Evolutionary conservation across 1,140 invertebrate genomes (phyloP), one percentile per base, ranked within the genome.

Genomic region (Armadillidium nasatum): DNA sequence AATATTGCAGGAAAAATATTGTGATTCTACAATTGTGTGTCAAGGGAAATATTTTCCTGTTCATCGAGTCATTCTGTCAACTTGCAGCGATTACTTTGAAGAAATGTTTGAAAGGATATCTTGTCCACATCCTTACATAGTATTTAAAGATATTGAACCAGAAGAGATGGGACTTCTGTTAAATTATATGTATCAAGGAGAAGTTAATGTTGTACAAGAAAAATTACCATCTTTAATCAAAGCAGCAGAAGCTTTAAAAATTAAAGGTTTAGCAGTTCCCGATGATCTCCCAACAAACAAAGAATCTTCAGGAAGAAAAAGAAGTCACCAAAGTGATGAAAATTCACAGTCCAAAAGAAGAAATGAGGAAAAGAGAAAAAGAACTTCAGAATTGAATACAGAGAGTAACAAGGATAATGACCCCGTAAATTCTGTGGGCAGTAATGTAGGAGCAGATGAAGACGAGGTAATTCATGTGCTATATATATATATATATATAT

Each of bases 61-160:
- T 22, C 72, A 73, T 60, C 54, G 67, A 60, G 46, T 73, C 33
- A 60, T 73, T 21, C 21, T 73, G 21, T 73, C 72, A 21, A 73
- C 72, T 7, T 73, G 72, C 72, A 73, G 72, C 21, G 72, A 73
- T n/a, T 73, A 60, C 46, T 73, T 73, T 73, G 72, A 46, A 22
- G 46, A 43, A 19, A 23, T 73, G 11, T 73, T 73, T 54, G 54
- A 46, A 15, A 73, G 72, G 9, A 73, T 60, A 10, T 60, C 72
- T 19, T 73, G 72, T 60, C 54, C 54, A 43, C 72, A 73, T 46
- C 72, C 72, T 19, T 46, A 60, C 0, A 54, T 73, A 50, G 72
- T 73, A 19, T 60, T 73, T 54, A 46, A 73, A 33, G 72, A 73
- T 22, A 46, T 73, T n/a, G 46, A 46, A 60, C 72, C 23, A 43